Conservation (phyloP, 2,113 vertebrate species). For the Noturus placidus region DNA sequence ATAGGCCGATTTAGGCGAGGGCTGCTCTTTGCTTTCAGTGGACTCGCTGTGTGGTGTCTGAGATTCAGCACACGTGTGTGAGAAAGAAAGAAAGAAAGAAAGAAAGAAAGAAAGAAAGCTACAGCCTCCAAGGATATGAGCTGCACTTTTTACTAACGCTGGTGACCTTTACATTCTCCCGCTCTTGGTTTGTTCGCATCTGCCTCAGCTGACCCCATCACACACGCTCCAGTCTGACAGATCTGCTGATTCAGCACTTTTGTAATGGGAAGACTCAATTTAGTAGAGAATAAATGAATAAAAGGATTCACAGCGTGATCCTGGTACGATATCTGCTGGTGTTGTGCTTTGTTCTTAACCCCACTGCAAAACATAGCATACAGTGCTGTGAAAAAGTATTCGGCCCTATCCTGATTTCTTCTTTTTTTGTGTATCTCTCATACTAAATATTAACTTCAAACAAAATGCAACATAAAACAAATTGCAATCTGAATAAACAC, state of each 20-base stretch:
- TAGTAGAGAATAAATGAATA: conserved; percentile 4
- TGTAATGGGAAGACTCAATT: background rate
- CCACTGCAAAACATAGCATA: background rate
- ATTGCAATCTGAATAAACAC: too few relatives aligned
- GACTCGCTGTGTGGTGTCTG: background rate
- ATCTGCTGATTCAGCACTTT: background rate
- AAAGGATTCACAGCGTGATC: background rate
- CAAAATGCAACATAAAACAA: too few relatives aligned
- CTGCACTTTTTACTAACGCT: background rate
- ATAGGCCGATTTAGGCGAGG: conserved; percentile 41
- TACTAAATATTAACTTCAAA: too few relatives aligned
- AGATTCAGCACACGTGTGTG: background rate
- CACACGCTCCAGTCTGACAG: background rate
- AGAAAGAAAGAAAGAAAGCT: background rate
- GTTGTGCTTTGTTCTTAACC: background rate
- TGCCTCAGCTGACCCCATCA: background rate
- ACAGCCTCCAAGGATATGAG: background rate
- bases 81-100: background rate
- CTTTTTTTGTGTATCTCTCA: too few relatives aligned
- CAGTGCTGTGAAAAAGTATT: too few relatives aligned
- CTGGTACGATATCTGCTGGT: background rate
- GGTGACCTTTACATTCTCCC: conserved; percentile 13
- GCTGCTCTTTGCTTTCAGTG: background rate
- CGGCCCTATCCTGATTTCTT: too few relatives aligned
- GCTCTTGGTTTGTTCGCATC: background rate